Evolutionary conservation across 2,888 invertebrate genomes (phyloP), one percentile per base, ranked within the genome.

Genomic region (Pasiphila rectangulata): DNA sequence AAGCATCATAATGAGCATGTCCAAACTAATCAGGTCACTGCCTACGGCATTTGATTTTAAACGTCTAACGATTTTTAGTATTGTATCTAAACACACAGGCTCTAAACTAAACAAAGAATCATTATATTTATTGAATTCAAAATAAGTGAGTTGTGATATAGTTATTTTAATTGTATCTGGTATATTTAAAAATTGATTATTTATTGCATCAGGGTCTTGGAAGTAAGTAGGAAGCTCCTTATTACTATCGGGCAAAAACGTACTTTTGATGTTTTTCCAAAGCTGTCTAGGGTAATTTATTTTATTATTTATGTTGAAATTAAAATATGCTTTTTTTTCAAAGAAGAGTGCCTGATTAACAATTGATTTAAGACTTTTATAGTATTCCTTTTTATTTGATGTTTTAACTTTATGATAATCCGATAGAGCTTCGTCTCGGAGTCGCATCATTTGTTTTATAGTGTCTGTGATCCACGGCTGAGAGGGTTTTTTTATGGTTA

Each of bases 401-500:
- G 15, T 3, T 5, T 35, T 40, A 9, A 27, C 35, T 13, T 7
- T 46, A 21, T 40, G 39, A 13, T 46, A 46, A 0, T 41, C 36
- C 7, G 23, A 16, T 9, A n/a, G 9, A 1, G 46, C 46, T n/a
- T 13, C 21, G 17, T 46, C 46, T 2, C 46, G 40, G 16, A 46
- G 6, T 4, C 16, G 19, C 40, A 46, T 46, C 35, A 38, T 38
- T n/a, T 24, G 4, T 6, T 32, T 41, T n/a, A 23, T 4, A 2
- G 41, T 41, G 5, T 27, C 27, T 0, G 36, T 41, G 1, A 46
- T 40, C 46, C 46, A 46, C 2, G 46, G 41, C 16, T 36, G 15
- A 2, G 41, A 21, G 17, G 7, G 17, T 0, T n/a, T 9, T 20
- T 30, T 46, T 1, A 41, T 32, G n/a, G 37, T 10, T 0, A 24